Evolutionary conservation across 2,113 vertebrate genomes (phyloP).

Genomic region (Clarias macrocephalus): DNA sequence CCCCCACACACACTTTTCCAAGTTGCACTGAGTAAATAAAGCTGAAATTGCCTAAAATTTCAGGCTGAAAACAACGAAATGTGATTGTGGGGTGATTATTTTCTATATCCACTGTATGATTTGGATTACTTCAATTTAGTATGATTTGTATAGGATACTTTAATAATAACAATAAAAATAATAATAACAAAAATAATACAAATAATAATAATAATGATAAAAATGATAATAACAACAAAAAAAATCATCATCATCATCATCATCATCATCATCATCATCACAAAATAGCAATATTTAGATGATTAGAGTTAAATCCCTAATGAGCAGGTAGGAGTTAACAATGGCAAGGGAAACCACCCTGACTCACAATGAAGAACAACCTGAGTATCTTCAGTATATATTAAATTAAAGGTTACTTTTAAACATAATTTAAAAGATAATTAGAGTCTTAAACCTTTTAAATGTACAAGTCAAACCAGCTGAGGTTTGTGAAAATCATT

Average conservation of each 20-base stretch:
- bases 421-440: background rate
- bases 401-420: background rate
- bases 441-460: background rate
- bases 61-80: no score
- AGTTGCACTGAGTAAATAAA: no score
- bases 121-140: background rate
- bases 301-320: background rate
- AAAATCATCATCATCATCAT: no score
- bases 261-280: background rate
- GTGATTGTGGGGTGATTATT: no score
- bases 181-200: no score
- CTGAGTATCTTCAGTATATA: background rate
- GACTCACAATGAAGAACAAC: background rate
- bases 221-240: no score
- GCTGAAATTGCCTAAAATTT: no score
- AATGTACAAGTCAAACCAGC: background rate
- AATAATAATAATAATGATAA: no score
- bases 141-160: no score
- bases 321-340: background rate
- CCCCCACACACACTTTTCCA: no score
- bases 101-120: background rate
- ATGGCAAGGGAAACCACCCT: background rate
- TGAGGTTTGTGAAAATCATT: no score
- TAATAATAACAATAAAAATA: no score
- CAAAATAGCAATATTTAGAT: background rate